Percentiles rank a stretch among this genome's conserved stretches.
Conservation (phyloP, 2,113 vertebrate species). For the Rana temporaria region DNA sequence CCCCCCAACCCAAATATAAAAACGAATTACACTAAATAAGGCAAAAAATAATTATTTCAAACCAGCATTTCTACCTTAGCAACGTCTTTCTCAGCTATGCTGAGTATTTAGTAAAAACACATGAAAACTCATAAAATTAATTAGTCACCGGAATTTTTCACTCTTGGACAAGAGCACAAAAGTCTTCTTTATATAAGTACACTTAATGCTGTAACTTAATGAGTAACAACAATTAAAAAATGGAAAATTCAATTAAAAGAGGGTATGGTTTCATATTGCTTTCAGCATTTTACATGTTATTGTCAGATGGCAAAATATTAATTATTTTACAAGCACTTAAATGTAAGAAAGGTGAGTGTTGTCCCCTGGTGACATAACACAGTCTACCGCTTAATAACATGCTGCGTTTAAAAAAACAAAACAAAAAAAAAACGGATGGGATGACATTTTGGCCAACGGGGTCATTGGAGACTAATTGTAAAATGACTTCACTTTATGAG, state of each 20-base stretch:
- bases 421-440: not conserved
- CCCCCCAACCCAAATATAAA: no score
- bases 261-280: not conserved
- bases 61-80: no score
- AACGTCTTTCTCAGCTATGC: not conserved
- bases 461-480: constrained; percentile 47
- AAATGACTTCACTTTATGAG: constrained; percentile 55
- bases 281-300: not conserved
- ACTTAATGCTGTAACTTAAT: not conserved
- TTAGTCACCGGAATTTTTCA: constrained; percentile 23
- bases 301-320: constrained; percentile 13
- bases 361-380: not conserved
- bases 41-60: no score
- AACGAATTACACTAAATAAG: no score
- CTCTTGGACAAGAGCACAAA: constrained; percentile 1
- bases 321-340: constrained; percentile 34
- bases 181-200: constrained; percentile 6
- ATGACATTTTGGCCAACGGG: constrained; percentile 46
- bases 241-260: constrained; percentile 32
- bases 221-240: not conserved
- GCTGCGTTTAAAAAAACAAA: not conserved
- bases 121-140: constrained; percentile 11
- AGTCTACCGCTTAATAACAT: not conserved
- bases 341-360: constrained; percentile 23
- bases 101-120: constrained; percentile 6